Evolutionary conservation across 1,140 invertebrate species (phyloP).

Genomic region (Euglossa dilemma): DNA sequence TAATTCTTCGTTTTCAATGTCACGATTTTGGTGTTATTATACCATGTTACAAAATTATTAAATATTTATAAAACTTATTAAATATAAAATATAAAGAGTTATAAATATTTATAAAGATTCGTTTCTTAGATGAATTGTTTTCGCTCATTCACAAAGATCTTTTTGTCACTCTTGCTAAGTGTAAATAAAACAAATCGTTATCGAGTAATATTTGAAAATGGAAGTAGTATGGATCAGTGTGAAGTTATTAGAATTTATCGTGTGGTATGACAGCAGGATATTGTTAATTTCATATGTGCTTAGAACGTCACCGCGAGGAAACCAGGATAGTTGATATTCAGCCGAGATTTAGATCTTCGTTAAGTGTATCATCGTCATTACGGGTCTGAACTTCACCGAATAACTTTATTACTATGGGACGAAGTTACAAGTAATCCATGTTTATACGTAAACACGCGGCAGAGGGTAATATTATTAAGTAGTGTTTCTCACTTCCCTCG

Average conservation of each 20-base stretch:
- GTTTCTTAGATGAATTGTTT: too few species aligned
- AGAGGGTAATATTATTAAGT: slow-evolving; percentile 1
- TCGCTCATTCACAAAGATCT: too few species aligned
- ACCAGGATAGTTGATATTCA: not conserved
- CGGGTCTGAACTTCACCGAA: not conserved
- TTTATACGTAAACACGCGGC: not conserved
- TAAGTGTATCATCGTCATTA: slow-evolving; percentile 15
- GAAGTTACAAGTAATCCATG: slow-evolving; percentile 8
- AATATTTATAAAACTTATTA: too few species aligned
- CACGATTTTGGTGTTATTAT: too few species aligned
- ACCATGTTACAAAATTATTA: too few species aligned
- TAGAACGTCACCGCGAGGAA: not conserved
- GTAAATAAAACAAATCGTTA: too few species aligned
- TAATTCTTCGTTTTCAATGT: too few species aligned
- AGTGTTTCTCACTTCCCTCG: not conserved
- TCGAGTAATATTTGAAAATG: not conserved
- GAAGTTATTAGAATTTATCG: not conserved
- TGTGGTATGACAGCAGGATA: too few species aligned
- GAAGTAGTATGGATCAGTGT: too few species aligned
- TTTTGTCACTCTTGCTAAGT: too few species aligned
- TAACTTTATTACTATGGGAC: slow-evolving; percentile 4
- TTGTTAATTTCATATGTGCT: not conserved
- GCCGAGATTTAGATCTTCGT: slow-evolving; percentile 5
- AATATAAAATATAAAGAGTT: too few species aligned
- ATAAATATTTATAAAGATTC: too few species aligned